Percentiles rank a stretch among this genome's conserved stretches.
These are phyloP conservation scores for Eubasilissa regina DNA, from an alignment of 1,140 invertebrate genomes.

Conservation along the genomic window DNA sequence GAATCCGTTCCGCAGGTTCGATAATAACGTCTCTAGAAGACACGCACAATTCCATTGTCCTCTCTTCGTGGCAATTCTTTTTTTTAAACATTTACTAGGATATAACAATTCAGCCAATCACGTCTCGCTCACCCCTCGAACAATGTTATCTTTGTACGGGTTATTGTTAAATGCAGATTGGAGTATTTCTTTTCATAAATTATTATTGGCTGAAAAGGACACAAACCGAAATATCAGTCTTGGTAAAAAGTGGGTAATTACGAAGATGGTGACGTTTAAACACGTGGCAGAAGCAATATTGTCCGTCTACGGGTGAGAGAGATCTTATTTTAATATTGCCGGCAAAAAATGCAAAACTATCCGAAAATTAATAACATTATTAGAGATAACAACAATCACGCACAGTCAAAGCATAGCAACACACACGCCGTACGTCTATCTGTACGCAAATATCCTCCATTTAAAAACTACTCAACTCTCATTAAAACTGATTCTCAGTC, in stretches of 20 bases:
- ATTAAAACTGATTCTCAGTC: conserved; percentile 54
- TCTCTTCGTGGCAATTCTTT: conserved; percentile 12
- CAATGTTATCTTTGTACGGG: too few species aligned
- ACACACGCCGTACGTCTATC: not conserved
- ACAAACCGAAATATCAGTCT: not conserved
- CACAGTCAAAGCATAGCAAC: conserved; percentile 6
- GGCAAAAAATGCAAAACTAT: not conserved
- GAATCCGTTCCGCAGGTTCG: conserved; percentile 17
- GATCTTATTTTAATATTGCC: too few species aligned
- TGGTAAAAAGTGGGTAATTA: not conserved
- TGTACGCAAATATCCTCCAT: not conserved
- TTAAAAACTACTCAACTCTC: conserved; percentile 36
- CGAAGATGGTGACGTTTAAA: not conserved
- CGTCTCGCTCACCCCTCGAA: too few species aligned
- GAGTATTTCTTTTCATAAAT: not conserved
- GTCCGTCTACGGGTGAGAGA: not conserved
- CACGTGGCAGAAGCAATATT: not conserved
- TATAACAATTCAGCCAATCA: too few species aligned
- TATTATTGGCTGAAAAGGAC: not conserved
- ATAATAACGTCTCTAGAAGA: conserved; percentile 22
- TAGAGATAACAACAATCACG: conserved; percentile 4
- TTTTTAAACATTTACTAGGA: conserved; percentile 6
- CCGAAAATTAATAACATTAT: too few species aligned
- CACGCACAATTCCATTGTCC: conserved; percentile 17
- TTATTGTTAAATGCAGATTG: too few species aligned